phyloP scores from a whole-genome alignment of 2,113 vertebrate species.

The Lasiurus borealis region DNA sequence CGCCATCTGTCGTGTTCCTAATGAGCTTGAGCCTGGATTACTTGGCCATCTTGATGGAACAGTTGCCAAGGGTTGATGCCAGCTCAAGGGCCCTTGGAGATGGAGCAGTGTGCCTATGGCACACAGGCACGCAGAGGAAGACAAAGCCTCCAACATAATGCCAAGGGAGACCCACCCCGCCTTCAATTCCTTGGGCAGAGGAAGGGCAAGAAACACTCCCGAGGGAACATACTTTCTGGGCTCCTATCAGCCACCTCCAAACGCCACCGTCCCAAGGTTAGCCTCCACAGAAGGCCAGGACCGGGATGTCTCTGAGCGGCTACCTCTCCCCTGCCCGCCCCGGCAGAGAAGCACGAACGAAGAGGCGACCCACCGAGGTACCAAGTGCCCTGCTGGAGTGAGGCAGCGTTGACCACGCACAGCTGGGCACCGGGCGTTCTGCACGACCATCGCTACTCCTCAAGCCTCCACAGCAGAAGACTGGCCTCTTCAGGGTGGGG shows the following conservation, averaged over 20 bases:
- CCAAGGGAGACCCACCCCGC: neutral
- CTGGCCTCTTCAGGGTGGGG: neutral
- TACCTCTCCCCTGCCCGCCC: neutral
- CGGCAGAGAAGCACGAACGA: neutral
- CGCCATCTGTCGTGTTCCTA: neutral
- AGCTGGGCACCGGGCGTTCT: neutral
- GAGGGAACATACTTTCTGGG: neutral
- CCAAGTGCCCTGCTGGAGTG: neutral
- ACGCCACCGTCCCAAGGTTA: neutral
- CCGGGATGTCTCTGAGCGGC: neutral
- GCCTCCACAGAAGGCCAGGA: neutral
- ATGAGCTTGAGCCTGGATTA: neutral
- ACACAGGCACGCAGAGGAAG: neutral
- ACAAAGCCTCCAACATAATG: neutral
- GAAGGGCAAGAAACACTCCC: neutral
- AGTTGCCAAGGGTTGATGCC: neutral
- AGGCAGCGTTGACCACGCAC: neutral
- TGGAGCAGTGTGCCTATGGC: neutral
- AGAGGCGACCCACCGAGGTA: neutral
- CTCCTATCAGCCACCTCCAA: neutral
- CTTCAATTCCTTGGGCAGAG: neutral
- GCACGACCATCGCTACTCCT: neutral
- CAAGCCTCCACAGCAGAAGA: neutral
- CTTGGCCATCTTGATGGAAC: conserved; percentile 24
- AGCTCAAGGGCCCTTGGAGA: conserved; percentile 16